phyloP scores from a whole-genome alignment of 2,797 vertebrate species.

The Anolis apletophallus region DNA sequence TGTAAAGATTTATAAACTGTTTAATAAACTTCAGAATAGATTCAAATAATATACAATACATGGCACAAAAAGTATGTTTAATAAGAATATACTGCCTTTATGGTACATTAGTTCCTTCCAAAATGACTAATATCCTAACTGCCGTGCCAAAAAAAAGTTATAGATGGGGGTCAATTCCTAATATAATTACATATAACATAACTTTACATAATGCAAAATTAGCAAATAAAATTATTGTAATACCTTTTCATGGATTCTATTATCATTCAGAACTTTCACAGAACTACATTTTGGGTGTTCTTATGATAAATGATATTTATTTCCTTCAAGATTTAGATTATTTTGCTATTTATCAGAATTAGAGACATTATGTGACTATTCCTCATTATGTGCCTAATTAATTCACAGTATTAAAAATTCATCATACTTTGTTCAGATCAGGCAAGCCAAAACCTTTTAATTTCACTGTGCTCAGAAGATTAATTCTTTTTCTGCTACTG shows the following conservation, averaged over 20 bases:
- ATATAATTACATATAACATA: conserved; percentile 74
- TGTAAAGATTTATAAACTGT: conserved; percentile 75
- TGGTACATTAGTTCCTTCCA: conserved; percentile 79
- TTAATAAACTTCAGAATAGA: conserved; percentile 73
- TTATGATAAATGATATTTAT: conserved; percentile 80
- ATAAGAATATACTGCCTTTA: conserved; percentile 76
- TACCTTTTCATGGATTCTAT: conserved; percentile 59
- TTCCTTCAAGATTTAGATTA: conserved; percentile 73
- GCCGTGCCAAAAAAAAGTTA: conserved; percentile 75
- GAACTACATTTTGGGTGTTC: conserved; percentile 76
- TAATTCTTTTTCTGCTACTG: conserved; percentile 65
- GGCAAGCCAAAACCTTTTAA: conserved; percentile 73
- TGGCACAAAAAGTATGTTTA: conserved; percentile 74
- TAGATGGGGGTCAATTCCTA: conserved; percentile 80
- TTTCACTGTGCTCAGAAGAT: conserved; percentile 73
- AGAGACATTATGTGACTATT: conserved; percentile 71
- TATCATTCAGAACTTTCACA: conserved; percentile 76
- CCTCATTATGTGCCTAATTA: conserved; percentile 82
- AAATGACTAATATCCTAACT: conserved; percentile 81
- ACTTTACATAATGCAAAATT: conserved; percentile 59
- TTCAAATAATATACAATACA: conserved; percentile 76
- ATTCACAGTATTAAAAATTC: conserved; percentile 81
- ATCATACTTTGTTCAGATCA: conserved; percentile 75
- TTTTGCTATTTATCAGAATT: conserved; percentile 82
- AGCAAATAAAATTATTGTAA: conserved; percentile 75